Base-by-base conservation (phyloP, 2,113 vertebrate genomes). In the Calcarius ornatus region DNA sequence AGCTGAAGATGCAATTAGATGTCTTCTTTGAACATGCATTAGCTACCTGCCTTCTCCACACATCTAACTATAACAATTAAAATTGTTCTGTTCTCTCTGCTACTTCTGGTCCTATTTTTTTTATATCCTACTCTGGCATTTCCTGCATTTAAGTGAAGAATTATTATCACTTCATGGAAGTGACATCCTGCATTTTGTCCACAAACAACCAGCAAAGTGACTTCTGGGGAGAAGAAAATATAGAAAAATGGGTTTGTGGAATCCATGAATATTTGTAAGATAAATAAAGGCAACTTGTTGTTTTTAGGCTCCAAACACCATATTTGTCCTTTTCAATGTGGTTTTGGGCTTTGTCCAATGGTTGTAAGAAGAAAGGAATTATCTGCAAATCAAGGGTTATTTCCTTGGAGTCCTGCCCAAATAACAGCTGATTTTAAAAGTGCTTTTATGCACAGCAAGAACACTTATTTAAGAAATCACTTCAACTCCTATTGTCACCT, bases 1-100 rank as follows among this genome's bases (percentile, higher is more conserved):
- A 91, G 28, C 81, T 92, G 69, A 96, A 89, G 76, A 75, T 96
- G 96, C 86, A 98, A 94, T 97, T 96, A 97, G 69, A 86, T 48
- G 95, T 71, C 92, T 92, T 85, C 89, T 96, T 90, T 97, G 90
- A 92, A 96, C 97, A 98, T 97, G 96, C 97, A 98, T 92, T 95
- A 96, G 95, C 90, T 97, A 93, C 95, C 77, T 47, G 75, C 93
- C 88, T 95, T 91, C 84, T 91, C 88, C 81, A 81, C 6, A 90
- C 51, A 95, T 42, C 81, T 92, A 87, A 92, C 25, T 38, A 15
- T 5, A 86, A 94, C 1, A 0, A 86, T 48, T 91, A 81, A 91
- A 95, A 60, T 43, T 70, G 37, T 43, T 81, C 69, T 78, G 65
- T 73, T 86, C 42, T 47, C 22, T 47, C 47, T 47, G 47, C 47